A percentile compares a stretch with the other conserved stretches of the same genome.
Evolutionary conservation across 2,888 invertebrate genomes (phyloP).

Genomic region (Tetheella fluctuosa): DNA sequence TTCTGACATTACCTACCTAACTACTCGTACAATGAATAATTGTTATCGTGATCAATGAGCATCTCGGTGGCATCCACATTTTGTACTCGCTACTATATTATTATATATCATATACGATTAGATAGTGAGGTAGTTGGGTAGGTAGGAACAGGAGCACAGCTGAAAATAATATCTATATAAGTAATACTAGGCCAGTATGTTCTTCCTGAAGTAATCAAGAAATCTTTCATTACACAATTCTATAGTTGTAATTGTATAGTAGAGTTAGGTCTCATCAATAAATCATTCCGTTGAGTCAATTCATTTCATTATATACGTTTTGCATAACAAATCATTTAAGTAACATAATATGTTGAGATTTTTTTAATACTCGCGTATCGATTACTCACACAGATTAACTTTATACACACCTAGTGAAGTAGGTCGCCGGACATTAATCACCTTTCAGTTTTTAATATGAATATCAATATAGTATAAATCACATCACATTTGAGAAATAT

Average conservation of each 20-base stretch:
- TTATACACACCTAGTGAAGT: background rate
- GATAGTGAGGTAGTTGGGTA: too few species aligned
- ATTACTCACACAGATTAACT: background rate
- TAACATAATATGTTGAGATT: background rate
- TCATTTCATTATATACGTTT: background rate
- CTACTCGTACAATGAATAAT: background rate
- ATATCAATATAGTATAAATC: too few species aligned
- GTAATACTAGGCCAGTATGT: too few species aligned
- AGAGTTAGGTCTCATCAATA: background rate
- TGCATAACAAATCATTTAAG: background rate
- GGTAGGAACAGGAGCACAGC: too few species aligned
- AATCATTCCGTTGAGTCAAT: background rate
- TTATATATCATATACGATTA: background rate
- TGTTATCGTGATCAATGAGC: background rate
- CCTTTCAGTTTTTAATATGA: background rate
- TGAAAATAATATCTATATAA: too few species aligned
- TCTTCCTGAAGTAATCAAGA: too few species aligned
- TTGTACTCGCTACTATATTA: background rate
- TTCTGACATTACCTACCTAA: background rate
- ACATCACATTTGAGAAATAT: slow-evolving; percentile 1
- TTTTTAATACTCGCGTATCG: background rate
- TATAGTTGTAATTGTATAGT: too few species aligned
- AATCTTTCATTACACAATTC: too few species aligned
- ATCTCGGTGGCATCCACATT: background rate
- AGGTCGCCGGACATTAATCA: background rate